Base-by-base conservation (phyloP, 92 coral and sea anemone species). In the Hydrozoanthus gracilis region DNA sequence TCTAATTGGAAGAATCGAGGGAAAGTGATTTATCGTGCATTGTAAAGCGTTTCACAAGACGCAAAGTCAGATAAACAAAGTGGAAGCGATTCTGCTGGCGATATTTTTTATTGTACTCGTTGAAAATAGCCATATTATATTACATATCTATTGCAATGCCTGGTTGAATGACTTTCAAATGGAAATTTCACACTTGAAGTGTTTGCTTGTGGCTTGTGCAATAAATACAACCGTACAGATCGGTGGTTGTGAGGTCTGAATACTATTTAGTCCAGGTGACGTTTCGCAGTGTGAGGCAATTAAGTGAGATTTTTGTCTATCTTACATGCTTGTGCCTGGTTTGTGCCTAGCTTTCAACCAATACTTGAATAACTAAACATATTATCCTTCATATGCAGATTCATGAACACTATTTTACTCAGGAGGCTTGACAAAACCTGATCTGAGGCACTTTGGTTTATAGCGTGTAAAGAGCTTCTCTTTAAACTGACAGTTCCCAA, bases 1-100 rank as follows among this genome's bases (percentile, higher is more conserved):
- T 62, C 85, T 47, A 79, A 66, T 64, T 45, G 60, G 48, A 80
- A 49, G 58, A 80, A 64, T 80, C 47, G 73, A 80, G 44, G 54
- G 73, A 60, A 65, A 80, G 74, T 49, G 74, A 64, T 80, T 80
- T 80, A 80, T 80, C 60, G 13, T 51, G 17, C 56, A 16, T 80
- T 80, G 74, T 64, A 56, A 46, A 1, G 4, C 6, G 47, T 65
- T 51, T 80, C 54, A 49, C 48, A 12, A 20, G 9, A 35, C 27
- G 10, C 9, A 2, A 27, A 56, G 55, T 4, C 5, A 46, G 7
- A 73, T 17, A 6, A 7, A 76, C 49, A 51, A 10, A 73, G 51
- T 73, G 12, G 46, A 15, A 45, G 12, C 51, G 39, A 6, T 47
- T 47, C 74, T 65, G 85, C 18, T 80, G 5, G 47, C 48, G 74